Conservation (phyloP, 2,797 vertebrate species). For the Leptoclinus maculatus region DNA sequence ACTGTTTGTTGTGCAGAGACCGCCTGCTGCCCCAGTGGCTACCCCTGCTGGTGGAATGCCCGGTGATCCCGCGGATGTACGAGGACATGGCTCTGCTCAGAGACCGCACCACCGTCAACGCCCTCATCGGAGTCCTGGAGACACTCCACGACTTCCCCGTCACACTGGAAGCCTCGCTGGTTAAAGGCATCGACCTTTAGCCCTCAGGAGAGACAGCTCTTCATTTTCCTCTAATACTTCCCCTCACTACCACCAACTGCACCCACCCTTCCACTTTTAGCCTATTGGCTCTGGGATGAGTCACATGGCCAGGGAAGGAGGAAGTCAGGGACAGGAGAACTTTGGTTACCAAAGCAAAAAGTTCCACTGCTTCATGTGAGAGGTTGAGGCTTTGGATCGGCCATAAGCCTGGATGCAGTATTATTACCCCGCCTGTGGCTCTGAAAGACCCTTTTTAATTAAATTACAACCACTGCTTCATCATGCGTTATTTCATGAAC, state of each 20-base stretch:
- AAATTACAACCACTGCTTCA: not conserved
- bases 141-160: constrained; percentile 91
- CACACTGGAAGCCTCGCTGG: constrained; percentile 90
- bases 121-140: constrained; percentile 89
- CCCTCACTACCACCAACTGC: not conserved
- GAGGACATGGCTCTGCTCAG: constrained; percentile 92
- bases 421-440: constrained; percentile 22
- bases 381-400: constrained; percentile 11
- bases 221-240: not conserved
- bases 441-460: constrained; percentile 20
- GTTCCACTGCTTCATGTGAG: constrained; percentile 1
- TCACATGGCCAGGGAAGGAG: not conserved
- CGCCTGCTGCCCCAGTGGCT: constrained; percentile 92
- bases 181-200: constrained; percentile 94
- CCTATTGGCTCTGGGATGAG: not conserved
- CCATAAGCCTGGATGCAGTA: constrained; percentile 19
- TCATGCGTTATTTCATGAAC: constrained; percentile 5
- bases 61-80: constrained; percentile 89
- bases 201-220: not conserved
- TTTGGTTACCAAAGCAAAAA: constrained; percentile 36
- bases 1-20: constrained; percentile 81
- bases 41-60: constrained; percentile 90
- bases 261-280: not conserved
- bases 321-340: not conserved
- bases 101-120: constrained; percentile 87